Base-by-base conservation (phyloP, 2,797 vertebrate genomes). In the Neomorphus geoffroyi region DNA sequence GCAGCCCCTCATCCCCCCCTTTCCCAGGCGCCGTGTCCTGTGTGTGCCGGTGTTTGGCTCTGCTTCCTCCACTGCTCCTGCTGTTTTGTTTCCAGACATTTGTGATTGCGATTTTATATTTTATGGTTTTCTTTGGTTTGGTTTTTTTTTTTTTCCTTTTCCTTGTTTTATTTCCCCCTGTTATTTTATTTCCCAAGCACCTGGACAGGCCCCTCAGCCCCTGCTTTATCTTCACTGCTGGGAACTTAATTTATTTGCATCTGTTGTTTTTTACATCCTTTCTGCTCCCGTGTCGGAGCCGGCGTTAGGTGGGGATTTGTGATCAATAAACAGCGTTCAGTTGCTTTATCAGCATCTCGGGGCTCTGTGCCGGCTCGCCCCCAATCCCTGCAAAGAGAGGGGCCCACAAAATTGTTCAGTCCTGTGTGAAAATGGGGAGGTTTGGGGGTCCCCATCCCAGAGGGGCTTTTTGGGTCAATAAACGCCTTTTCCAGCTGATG, bases 211-310 rank as follows among this genome's bases (percentile, higher is more conserved):
- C 0, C 61, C 78, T 92, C 85, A 41, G 82, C 65, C 13, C 80
- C 90, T 56, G 92, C 28, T 72, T 89, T 89, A 37, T 51, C 35
- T 85, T 94, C 80, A 37, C 75, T 81, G 70, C 81, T 90, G 94
- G 95, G 91, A 93, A 81, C 88, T 98, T 98, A 98, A 98, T 97
- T 98, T 98, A 98, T 98, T 98, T 97, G 93, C 92, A 28, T 95
- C 92, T 82, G 61, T 90, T 37, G 58, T 72, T 71, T 88, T 78
- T 71, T 12, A 81, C 69, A 30, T 22, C 26, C 27, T 71, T 73
- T 57, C 70, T 46, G 48, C 80, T 28, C 61, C 15, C 4, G 45
- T 23, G 39, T 41, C 14, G 65, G 77, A 46, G 27, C 48, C 9
- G 48, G 53, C 17, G 4, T 80, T 81, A 24, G 43, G 69, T 80